These are phyloP conservation scores for Porites rus DNA, from an alignment of 92 coral and sea anemone genomes.

Conservation along the genomic window DNA sequence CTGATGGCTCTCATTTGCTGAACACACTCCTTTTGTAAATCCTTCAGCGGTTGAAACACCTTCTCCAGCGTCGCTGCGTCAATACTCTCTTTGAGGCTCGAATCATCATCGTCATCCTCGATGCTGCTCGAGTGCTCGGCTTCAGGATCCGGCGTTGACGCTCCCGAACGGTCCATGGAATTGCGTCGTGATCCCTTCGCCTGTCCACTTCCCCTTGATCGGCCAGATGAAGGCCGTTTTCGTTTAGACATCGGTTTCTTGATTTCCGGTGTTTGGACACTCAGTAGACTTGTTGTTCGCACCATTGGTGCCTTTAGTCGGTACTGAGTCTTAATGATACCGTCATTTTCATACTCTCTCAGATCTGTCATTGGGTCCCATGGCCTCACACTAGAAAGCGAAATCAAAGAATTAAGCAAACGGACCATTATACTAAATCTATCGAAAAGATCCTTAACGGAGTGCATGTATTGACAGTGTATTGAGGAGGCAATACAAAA, in stretches of 20 bases:
- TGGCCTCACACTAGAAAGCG: slow-evolving; percentile 80
- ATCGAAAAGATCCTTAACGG: too few species aligned
- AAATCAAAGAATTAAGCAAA: background rate
- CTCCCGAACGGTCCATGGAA: slow-evolving; percentile 85
- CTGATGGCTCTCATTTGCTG: slow-evolving; percentile 97
- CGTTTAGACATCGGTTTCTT: slow-evolving; percentile 67
- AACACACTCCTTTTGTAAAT: slow-evolving; percentile 88
- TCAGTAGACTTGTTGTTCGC: slow-evolving; percentile 85
- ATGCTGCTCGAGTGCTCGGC: slow-evolving; percentile 87
- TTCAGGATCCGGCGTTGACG: slow-evolving; percentile 89
- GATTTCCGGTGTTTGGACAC: slow-evolving; percentile 72
- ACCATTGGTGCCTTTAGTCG: slow-evolving; percentile 95
- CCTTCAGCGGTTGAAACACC: slow-evolving; percentile 88
- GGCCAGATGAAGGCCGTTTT: slow-evolving; percentile 79
- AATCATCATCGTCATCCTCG: slow-evolving; percentile 91
- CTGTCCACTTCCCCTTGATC: slow-evolving; percentile 62
- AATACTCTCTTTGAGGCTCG: slow-evolving; percentile 75
- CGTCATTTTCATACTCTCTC: slow-evolving; percentile 83
- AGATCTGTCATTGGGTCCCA: slow-evolving; percentile 99
- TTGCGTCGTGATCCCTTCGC: slow-evolving; percentile 82
- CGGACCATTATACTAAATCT: too few species aligned
- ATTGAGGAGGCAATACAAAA: too few species aligned
- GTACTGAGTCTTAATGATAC: slow-evolving; percentile 85
- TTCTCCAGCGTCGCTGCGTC: slow-evolving; percentile 82
- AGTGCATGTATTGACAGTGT: too few species aligned